Base-by-base conservation (phyloP, 2,888 invertebrate genomes). In the Sarcophaga variegata region DNA sequence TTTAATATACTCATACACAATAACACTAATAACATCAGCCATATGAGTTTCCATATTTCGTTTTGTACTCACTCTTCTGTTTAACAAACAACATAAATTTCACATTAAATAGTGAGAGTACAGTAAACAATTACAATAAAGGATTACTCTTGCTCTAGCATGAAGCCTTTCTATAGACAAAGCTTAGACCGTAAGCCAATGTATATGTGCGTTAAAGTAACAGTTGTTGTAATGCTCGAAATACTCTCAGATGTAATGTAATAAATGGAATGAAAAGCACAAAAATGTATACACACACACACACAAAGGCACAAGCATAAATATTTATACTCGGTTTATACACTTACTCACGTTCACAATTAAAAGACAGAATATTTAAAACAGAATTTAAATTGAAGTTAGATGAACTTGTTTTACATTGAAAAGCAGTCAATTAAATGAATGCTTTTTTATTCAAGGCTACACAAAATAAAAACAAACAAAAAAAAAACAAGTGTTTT, bases 361-460 rank as follows among this genome's bases (percentile, higher is more conserved):
- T 76, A 82, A 78, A 67, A 83, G 64, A 66, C 70, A 77, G 76
- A 64, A 82, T 60, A 82, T 71, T 77, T 69, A 81, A 77, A 71
- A 62, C 72, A 78, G 83, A 83, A 72, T 83, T 83, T 83, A 78
- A 72, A 77, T 83, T 83, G 72, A 78, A 77, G 77, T 77, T 66
- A 77, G 71, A 82, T 82, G 83, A 83, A 83, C 77, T 71, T 6
- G 25, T n/a, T 76, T 64, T 27, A 11, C n/a, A 17, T 6, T 17
- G 6, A 11, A 8, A 66, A 17, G 2, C 20, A 59, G 72, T 6
- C 8, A 72, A 20, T 37, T 60, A 5, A 59, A 72, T 37, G 70
- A 59, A 47, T 67, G 14, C n/a, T 27, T 75, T 75, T 22, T 20
- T 20, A 8, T 47, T n/a, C 54, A 54, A 14, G 8, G 10, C 37